Conservation (phyloP, 2,888 invertebrate species). For the Ophioninae sp. region DNA sequence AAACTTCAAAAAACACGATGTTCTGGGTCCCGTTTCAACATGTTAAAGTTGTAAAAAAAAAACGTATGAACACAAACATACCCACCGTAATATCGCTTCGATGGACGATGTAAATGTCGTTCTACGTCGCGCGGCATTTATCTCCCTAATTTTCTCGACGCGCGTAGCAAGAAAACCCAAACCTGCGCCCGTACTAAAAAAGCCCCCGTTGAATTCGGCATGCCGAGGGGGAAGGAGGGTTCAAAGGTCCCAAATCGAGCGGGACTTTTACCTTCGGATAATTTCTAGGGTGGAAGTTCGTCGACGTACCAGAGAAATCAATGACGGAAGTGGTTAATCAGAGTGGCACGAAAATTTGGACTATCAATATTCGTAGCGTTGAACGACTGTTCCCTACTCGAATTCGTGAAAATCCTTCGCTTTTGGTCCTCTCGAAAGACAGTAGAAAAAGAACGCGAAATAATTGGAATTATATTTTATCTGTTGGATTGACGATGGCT, state of each 20-base stretch:
- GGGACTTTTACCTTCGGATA: not conserved
- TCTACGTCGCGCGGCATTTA: constrained; percentile 41
- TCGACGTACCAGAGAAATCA: constrained; percentile 21
- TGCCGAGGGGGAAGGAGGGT: constrained; percentile 9
- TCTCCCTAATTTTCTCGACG: constrained; percentile 44
- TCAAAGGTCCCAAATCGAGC: constrained; percentile 17
- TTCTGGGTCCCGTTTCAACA: not conserved
- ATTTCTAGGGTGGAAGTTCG: not conserved
- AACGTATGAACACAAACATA: constrained; percentile 1
- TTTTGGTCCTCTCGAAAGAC: not conserved
- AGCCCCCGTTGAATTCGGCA: constrained; percentile 5
- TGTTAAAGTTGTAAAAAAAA: constrained; percentile 11
- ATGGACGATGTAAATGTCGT: constrained; percentile 54
- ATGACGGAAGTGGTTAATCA: constrained; percentile 15
- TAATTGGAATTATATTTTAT: no score
- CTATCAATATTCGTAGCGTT: not conserved
- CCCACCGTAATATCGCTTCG: constrained; percentile 31
- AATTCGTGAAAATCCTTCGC: not conserved
- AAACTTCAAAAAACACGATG: constrained; percentile 35
- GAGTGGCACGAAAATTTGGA: constrained; percentile 15
- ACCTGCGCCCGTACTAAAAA: not conserved
- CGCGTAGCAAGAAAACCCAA: constrained; percentile 7
- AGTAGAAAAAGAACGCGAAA: no score
- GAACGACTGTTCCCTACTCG: not conserved
- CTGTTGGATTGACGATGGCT: no score